phyloP scores from a whole-genome alignment of 2,113 vertebrate species.

The Cisticola juncidis region DNA sequence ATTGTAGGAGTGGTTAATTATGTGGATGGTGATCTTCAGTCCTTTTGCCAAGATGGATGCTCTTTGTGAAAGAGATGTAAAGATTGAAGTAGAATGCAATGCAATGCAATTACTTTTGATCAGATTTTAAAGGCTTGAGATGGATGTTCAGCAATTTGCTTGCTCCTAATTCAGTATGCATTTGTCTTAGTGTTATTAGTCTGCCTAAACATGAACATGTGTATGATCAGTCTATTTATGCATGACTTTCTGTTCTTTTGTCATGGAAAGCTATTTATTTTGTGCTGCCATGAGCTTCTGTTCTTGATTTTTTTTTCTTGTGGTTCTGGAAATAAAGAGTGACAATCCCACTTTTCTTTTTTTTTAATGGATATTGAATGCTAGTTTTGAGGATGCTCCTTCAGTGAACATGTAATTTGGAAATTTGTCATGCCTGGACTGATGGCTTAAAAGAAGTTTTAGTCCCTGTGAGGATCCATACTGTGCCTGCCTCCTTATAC shows the following conservation, averaged over 20 bases:
- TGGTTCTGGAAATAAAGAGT: not conserved
- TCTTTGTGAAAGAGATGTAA: not conserved
- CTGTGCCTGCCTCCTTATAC: not conserved
- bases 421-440: not conserved
- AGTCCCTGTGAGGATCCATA: not conserved
- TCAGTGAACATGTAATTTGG: not conserved
- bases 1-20: not conserved
- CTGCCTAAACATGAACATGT: conserved; percentile 35
- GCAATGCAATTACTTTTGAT: not conserved
- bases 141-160: not conserved
- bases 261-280: not conserved
- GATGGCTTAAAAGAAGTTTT: not conserved
- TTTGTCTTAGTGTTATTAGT: conserved; percentile 1
- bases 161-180: conserved; percentile 13
- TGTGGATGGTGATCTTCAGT: not conserved
- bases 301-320: not conserved
- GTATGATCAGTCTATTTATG: conserved; percentile 44
- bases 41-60: not conserved
- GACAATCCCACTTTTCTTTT: not conserved
- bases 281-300: not conserved
- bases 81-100: not conserved
- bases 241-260: conserved; percentile 33
- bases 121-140: not conserved
- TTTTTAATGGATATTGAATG: not conserved
- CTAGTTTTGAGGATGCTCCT: not conserved